These are phyloP conservation scores for Cyclophora albipunctata DNA, from an alignment of 2,888 invertebrate species.

Conservation along the genomic window DNA sequence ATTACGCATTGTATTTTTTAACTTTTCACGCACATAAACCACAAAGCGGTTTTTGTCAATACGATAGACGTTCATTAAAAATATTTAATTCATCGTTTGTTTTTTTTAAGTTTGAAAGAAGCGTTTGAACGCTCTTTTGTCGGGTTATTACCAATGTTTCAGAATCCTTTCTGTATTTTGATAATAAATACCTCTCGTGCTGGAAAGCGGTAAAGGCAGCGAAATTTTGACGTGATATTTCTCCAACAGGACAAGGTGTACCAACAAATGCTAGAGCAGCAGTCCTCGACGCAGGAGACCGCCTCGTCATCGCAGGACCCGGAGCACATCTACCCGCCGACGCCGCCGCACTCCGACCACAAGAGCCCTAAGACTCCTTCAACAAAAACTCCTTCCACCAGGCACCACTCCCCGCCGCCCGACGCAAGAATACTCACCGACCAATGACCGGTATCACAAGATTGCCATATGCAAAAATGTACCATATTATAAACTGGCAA, in stretches of 20 bases:
- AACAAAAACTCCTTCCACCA: constrained; percentile 50
- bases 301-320: constrained; percentile 32
- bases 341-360: constrained; percentile 64
- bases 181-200: no score
- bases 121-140: no score
- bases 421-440: constrained; percentile 27
- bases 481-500: background rate
- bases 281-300: constrained; percentile 28
- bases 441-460: constrained; percentile 16
- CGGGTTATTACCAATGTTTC: no score
- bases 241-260: constrained; percentile 52
- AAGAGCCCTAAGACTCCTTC: constrained; percentile 59
- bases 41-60: no score
- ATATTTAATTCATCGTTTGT: no score
- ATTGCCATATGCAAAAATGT: constrained; percentile 1
- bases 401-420: constrained; percentile 27
- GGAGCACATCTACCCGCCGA: constrained; percentile 57
- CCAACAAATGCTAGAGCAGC: constrained; percentile 44
- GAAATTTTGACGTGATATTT: no score
- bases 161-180: no score
- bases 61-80: no score
- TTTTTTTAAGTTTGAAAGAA: no score
- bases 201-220: no score
- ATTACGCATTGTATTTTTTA: no score
- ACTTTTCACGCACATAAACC: no score